Percentiles rank a stretch among this genome's conserved stretches.
These are phyloP conservation scores for Menidia beryllina DNA, from an alignment of 2,113 vertebrate genomes.

Conservation along the genomic window DNA sequence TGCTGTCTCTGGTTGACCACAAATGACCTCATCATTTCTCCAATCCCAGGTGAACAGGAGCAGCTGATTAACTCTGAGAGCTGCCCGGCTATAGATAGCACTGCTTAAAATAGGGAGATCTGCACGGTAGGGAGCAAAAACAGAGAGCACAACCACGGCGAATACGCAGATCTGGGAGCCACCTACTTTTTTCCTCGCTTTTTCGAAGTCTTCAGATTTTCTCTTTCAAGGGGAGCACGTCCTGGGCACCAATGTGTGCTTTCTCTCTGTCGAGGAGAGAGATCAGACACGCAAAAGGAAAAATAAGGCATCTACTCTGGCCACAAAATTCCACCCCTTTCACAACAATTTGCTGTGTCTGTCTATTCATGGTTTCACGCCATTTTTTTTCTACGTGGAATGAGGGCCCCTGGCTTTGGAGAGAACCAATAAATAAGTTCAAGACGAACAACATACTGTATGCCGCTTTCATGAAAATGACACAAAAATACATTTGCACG, in stretches of 20 bases:
- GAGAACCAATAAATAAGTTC: constrained; percentile 8
- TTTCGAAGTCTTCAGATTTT: background rate
- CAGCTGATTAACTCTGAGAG: constrained; percentile 29
- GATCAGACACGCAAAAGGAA: background rate
- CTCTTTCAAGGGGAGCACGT: background rate
- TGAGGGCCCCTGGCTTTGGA: no score
- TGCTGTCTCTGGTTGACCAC: constrained; percentile 34
- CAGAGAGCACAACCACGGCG: background rate
- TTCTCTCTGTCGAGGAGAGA: background rate
- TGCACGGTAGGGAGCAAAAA: background rate
- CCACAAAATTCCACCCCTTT: background rate
- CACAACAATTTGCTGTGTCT: no score
- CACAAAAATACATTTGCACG: background rate
- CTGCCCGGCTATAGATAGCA: constrained; percentile 39
- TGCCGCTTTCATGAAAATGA: background rate
- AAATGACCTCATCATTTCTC: constrained; percentile 47
- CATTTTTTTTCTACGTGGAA: no score
- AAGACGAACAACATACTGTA: no score
- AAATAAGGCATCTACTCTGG: background rate
- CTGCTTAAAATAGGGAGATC: constrained; percentile 19
- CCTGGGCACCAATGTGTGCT: background rate
- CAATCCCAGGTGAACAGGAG: constrained; percentile 44
- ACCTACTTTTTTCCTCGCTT: background rate
- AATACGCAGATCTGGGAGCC: background rate
- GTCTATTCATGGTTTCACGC: no score